Percentiles rank a stretch among this genome's conserved stretches.
Evolutionary conservation across 1,140 invertebrate genomes (phyloP).

Genomic region (Lordiphosa stackelbergi): DNA sequence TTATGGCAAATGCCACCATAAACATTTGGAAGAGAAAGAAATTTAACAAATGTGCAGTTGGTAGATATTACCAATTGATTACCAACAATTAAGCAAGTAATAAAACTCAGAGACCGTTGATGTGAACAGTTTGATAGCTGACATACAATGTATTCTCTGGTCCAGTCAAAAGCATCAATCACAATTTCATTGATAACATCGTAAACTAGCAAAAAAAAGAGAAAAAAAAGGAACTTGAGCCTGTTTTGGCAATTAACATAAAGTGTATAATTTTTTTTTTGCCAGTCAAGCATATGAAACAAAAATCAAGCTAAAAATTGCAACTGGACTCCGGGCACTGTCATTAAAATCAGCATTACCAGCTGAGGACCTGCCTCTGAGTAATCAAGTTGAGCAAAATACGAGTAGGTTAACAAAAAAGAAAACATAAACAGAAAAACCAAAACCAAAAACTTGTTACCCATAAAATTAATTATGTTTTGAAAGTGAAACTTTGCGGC

Average conservation of each 20-base stretch:
- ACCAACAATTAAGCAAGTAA: slow-evolving; percentile 16
- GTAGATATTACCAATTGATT: slow-evolving; percentile 22
- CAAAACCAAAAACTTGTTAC: slow-evolving; percentile 37
- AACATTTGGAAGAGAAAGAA: slow-evolving; percentile 10
- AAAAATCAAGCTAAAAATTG: slow-evolving; percentile 20
- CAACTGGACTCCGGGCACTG: slow-evolving; percentile 27
- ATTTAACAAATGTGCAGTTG: slow-evolving; percentile 6
- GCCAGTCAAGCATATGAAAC: background rate
- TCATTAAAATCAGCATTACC: slow-evolving; percentile 42
- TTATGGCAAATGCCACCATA: slow-evolving; percentile 37
- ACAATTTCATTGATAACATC: slow-evolving; percentile 57
- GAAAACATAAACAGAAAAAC: background rate
- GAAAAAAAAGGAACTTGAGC: slow-evolving; percentile 23
- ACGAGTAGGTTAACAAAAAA: slow-evolving; percentile 21
- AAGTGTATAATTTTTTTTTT: slow-evolving; percentile 38
- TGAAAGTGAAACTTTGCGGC: slow-evolving; percentile 63
- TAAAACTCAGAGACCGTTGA: slow-evolving; percentile 7
- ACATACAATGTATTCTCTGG: background rate
- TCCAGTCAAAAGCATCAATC: slow-evolving; percentile 28
- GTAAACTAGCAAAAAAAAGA: slow-evolving; percentile 37
- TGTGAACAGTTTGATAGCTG: slow-evolving; percentile 53
- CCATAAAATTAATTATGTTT: slow-evolving; percentile 63
- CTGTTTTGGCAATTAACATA: slow-evolving; percentile 29
- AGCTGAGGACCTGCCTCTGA: slow-evolving; percentile 11
- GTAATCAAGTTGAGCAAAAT: slow-evolving; percentile 26